Evolutionary conservation across 2,113 vertebrate species (phyloP).

Genomic region (Anguilla japonica): DNA sequence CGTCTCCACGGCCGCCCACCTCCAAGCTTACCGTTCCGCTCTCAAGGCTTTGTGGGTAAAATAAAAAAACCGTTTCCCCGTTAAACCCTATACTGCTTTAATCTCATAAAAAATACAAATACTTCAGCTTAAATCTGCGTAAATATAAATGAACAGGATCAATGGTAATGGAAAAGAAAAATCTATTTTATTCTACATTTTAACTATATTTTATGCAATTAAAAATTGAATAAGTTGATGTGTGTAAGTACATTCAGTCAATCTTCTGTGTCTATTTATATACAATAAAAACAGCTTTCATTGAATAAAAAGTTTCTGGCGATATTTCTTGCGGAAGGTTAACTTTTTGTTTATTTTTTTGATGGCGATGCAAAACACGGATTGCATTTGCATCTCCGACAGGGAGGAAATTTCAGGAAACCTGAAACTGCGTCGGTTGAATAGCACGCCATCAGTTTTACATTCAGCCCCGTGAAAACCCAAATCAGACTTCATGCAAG

Average conservation of each 20-base stretch:
- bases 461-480: conserved; percentile 65
- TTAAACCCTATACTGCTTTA: background rate
- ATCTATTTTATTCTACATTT: conserved; percentile 15
- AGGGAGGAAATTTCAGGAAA: conserved; percentile 38
- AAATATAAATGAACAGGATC: no score
- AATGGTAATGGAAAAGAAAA: no score
- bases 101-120: no score
- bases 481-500: conserved; percentile 72
- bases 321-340: background rate
- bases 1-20: conserved; percentile 63
- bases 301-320: background rate
- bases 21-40: conserved; percentile 45
- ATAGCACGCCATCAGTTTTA: conserved; percentile 62
- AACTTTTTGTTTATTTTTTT: background rate
- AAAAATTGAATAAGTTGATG: background rate
- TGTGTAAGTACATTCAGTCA: background rate
- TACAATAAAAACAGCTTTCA: background rate
- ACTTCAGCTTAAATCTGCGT: no score
- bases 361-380: background rate
- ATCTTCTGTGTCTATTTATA: background rate
- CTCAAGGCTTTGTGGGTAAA: conserved; percentile 50
- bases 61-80: conserved; percentile 17
- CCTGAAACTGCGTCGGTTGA: conserved; percentile 55
- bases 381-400: background rate
- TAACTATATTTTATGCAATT: background rate